Conservation (phyloP, 92 coral and sea anemone genomes). For the Pocillopora meandrina region DNA sequence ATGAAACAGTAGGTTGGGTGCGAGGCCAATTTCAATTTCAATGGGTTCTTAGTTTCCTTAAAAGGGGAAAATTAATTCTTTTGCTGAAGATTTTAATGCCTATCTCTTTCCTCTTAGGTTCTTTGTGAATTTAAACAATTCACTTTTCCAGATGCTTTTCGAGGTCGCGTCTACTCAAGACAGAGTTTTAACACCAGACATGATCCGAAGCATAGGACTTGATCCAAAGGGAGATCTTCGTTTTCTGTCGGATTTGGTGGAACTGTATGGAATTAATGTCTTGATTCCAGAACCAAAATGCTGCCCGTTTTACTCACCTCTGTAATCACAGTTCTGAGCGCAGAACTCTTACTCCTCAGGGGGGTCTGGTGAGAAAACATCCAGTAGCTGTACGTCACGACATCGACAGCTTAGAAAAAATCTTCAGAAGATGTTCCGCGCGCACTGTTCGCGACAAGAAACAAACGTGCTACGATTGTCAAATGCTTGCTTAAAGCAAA, state of each 20-base stretch:
- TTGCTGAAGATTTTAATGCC: background rate
- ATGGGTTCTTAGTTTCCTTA: too few species aligned
- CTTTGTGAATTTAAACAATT: conserved; percentile 92
- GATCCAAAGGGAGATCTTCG: conserved; percentile 88
- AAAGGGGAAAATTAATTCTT: background rate
- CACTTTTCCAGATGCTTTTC: conserved; percentile 84
- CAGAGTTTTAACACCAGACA: conserved; percentile 80
- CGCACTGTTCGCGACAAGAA: background rate
- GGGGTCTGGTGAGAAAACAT: background rate
- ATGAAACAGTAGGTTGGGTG: too few species aligned
- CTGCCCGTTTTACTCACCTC: conserved; percentile 71
- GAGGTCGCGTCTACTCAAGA: conserved; percentile 96
- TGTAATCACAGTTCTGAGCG: background rate
- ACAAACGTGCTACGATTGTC: background rate
- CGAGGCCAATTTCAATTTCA: background rate
- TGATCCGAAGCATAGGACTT: conserved; percentile 78
- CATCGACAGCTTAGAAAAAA: background rate
- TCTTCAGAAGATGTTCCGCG: too few species aligned
- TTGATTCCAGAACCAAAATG: conserved; percentile 89
- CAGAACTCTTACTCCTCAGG: background rate
- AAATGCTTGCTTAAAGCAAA: background rate
- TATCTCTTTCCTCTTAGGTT: conserved; percentile 52
- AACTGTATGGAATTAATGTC: conserved; percentile 88
- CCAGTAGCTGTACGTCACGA: background rate
- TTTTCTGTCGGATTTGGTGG: conserved; percentile 84